Evolutionary conservation across 2,797 vertebrate species (phyloP).

Genomic region (Strix occidentalis): DNA sequence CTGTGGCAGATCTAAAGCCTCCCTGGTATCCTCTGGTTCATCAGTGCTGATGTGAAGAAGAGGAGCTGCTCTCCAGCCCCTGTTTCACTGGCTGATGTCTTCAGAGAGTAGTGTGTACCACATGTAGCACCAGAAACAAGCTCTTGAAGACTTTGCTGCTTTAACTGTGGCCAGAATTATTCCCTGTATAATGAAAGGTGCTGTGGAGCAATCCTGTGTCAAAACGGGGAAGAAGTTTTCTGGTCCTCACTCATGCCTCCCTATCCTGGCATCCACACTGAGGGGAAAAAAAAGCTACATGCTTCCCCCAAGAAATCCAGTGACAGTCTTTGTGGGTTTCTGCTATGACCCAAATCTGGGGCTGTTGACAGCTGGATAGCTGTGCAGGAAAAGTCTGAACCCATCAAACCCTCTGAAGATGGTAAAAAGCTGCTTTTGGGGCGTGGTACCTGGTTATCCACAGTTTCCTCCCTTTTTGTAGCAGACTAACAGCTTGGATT

Average conservation of each 20-base stretch:
- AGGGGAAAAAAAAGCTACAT: not conserved
- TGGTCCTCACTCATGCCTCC: not conserved
- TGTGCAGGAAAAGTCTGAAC: not conserved
- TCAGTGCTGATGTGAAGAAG: not conserved
- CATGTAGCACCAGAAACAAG: not conserved
- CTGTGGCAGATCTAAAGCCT: not conserved
- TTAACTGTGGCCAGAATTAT: not conserved
- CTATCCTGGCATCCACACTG: not conserved
- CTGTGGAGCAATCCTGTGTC: not conserved
- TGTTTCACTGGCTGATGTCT: not conserved
- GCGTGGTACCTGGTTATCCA: not conserved
- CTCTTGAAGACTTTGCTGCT: not conserved
- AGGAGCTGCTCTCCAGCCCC: not conserved
- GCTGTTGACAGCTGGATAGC: not conserved
- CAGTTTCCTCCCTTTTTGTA: not conserved
- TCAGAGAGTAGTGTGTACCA: not conserved
- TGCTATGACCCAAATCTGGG: not conserved
- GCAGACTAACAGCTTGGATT: not conserved
- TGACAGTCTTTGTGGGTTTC: not conserved
- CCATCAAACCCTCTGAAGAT: not conserved
- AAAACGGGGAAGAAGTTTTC: not conserved
- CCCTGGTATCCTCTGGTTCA: not conserved
- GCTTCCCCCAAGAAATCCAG: not conserved
- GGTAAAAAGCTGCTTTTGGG: not conserved
- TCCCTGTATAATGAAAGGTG: not conserved